Evolutionary conservation across 2,797 vertebrate species (phyloP), one percentile per base, ranked within the genome.

Genomic region (Spinibarbus caldwelli): DNA sequence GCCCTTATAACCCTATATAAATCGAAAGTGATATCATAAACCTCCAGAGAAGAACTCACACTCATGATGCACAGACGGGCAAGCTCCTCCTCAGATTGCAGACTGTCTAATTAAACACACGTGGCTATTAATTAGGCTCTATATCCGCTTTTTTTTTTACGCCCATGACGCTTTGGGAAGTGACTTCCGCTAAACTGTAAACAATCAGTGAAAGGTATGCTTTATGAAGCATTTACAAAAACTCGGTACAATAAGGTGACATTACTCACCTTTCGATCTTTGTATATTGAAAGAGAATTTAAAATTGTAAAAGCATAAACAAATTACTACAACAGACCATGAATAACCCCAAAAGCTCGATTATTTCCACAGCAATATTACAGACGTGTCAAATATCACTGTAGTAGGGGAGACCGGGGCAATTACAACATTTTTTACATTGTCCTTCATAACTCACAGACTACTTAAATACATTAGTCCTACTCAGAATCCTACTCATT

Each of bases 71-170:
- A 41, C 66, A 73, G 12, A 15, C 54, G n/a, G 17, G 26, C 38
- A 29, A 73, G 38, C 29, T 62, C 70, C 29, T 82, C 80, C 8
- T 47, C 26, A 14, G 29, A 59, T 26, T 31, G 49, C 1, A 41
- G 26, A 47, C 26, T 6, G 10, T 31, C 36, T 47, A 45, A 82
- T 82, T 73, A 73, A 71, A 82, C 68, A 47, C 80, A 45, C 11
- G 19, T 73, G 80, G 70, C 17, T 59, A 38, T 67, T 36, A 83
- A 76, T 75, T 66, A 79, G 23, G 75, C 14, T 59, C 36, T n/a
- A 10, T 15, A 17, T 8, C 14, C 52, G 6, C 26, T 21, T 66
- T 66, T n/a, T n/a, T n/a, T n/a, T 67, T 19, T n/a, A 36, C 31
- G 62, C 29, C 29, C 31, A 66, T 66, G 31, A n/a, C n/a, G n/a